These are phyloP conservation scores for Sardina pilchardus DNA, from an alignment of 2,113 vertebrate species.

Conservation along the genomic window DNA sequence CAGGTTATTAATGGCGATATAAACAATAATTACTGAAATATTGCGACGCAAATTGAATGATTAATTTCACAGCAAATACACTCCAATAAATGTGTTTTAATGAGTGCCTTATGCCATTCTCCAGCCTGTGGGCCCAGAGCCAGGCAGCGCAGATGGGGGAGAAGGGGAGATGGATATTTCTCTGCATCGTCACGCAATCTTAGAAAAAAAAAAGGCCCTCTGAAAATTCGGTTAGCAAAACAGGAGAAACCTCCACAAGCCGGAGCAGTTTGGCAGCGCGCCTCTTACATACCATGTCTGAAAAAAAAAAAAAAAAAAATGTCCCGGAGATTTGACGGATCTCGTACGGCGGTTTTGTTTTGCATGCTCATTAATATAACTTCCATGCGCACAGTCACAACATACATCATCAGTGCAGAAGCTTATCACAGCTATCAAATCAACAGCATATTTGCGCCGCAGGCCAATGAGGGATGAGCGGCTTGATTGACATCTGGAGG, in stretches of 20 bases:
- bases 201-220: background rate
- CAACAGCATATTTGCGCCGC: background rate
- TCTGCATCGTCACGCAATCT: background rate
- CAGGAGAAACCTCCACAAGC: background rate
- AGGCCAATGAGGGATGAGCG: background rate
- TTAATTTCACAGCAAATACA: slow-evolving; percentile 57
- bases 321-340: background rate
- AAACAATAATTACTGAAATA: slow-evolving; percentile 60
- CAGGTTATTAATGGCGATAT: slow-evolving; percentile 52
- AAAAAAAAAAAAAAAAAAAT: no score
- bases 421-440: background rate
- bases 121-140: background rate
- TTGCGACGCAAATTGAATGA: slow-evolving; percentile 58
- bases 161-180: background rate
- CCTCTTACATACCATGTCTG: background rate
- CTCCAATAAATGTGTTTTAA: slow-evolving; percentile 59
- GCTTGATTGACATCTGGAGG: background rate
- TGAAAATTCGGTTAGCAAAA: background rate
- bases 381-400: background rate
- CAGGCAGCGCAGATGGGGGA: background rate
- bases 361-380: background rate
- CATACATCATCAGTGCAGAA: background rate
- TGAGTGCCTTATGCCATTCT: slow-evolving; percentile 51
- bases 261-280: background rate
- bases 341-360: background rate